Evolutionary conservation across 2,888 invertebrate genomes (phyloP).

Genomic region (Oligia fasciuncula): DNA sequence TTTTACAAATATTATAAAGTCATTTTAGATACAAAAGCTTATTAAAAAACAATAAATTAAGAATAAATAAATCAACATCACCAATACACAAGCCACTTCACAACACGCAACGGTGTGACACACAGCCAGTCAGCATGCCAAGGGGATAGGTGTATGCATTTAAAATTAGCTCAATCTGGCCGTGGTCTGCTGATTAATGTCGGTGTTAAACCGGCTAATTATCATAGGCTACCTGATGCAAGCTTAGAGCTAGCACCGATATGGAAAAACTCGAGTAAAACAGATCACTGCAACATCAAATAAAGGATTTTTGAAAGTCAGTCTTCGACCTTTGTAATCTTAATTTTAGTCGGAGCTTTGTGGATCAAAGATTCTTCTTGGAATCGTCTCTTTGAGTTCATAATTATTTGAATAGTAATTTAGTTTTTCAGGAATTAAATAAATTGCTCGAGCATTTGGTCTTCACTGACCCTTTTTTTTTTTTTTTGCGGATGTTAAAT

Average conservation of each 20-base stretch:
- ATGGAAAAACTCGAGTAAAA: not conserved
- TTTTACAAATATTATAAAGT: too few relatives aligned
- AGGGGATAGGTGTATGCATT: slow-evolving; percentile 59
- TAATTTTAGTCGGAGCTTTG: too few relatives aligned
- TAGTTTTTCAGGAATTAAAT: not conserved
- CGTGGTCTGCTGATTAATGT: slow-evolving; percentile 50
- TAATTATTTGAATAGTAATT: not conserved
- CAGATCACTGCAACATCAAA: not conserved
- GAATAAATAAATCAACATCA: not conserved
- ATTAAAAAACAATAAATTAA: not conserved
- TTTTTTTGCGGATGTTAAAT: too few relatives aligned
- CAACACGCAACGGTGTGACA: slow-evolving; percentile 32
- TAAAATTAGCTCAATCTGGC: slow-evolving; percentile 61
- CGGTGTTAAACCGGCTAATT: slow-evolving; percentile 32
- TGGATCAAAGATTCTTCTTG: not conserved
- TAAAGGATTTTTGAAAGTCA: not conserved
- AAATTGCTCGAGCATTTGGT: not conserved
- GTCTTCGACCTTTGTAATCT: not conserved
- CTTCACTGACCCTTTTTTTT: not conserved
- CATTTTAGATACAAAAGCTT: not conserved
- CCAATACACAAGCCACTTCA: too few relatives aligned
- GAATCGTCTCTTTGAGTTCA: not conserved
- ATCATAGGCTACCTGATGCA: slow-evolving; percentile 10
- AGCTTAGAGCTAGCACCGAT: not conserved
- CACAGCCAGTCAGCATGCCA: slow-evolving; percentile 15